A percentile compares a stretch with the other conserved stretches of the same genome.
These are phyloP conservation scores for Notothenia rossii DNA, from an alignment of 2,113 vertebrate genomes.

Conservation along the genomic window DNA sequence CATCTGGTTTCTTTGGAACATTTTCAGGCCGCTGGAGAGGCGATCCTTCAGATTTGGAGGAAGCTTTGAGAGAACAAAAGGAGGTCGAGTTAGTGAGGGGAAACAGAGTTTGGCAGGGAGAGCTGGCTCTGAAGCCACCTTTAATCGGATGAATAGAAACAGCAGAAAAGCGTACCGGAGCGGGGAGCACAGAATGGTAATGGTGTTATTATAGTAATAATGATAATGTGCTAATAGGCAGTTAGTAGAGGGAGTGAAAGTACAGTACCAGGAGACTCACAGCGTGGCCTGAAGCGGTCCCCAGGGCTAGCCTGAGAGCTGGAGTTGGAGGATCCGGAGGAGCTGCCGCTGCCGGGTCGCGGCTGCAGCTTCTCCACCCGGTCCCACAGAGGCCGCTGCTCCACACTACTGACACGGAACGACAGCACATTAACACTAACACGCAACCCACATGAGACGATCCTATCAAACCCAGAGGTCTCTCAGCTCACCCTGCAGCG, in stretches of 20 bases:
- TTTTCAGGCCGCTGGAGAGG: conserved; percentile 93
- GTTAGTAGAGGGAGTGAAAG: conserved; percentile 11
- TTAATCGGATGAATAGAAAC: not conserved
- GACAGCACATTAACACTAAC: not conserved
- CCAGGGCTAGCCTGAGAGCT: conserved; percentile 93
- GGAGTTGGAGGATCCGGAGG: conserved; percentile 93
- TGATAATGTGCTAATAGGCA: not conserved
- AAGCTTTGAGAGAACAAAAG: conserved; percentile 82
- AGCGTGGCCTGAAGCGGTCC: conserved; percentile 94
- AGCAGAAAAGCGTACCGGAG: not conserved
- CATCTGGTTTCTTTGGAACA: conserved; percentile 90
- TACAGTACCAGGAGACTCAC: conserved; percentile 84
- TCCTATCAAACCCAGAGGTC: not conserved
- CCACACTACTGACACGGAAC: conserved; percentile 83
- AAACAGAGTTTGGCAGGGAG: conserved; percentile 14
- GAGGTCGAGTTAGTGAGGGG: conserved; percentile 45
- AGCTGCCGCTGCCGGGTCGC: conserved; percentile 94
- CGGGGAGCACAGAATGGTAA: not conserved
- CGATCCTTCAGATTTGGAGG: conserved; percentile 96
- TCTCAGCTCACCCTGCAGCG: conserved; percentile 85
- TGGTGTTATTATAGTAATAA: not conserved
- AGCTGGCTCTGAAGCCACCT: conserved; percentile 2
- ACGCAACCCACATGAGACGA: not conserved
- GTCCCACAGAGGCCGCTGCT: conserved; percentile 96
- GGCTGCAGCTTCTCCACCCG: conserved; percentile 96